Conservation (phyloP, 2,888 invertebrate genomes). For the Orthosia gracilis region DNA sequence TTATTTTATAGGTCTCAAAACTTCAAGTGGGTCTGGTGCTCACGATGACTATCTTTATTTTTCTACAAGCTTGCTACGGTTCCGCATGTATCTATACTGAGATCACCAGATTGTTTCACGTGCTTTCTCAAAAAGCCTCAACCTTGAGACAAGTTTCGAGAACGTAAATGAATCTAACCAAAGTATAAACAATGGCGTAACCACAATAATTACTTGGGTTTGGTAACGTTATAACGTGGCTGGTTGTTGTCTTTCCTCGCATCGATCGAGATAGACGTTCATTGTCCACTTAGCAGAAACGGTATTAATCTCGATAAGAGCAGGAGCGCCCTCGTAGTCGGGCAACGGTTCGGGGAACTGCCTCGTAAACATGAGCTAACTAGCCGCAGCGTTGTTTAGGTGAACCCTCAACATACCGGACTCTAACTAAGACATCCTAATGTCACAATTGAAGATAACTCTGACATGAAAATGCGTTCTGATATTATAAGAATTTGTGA, state of each 20-base stretch:
- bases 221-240: neutral
- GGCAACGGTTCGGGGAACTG: slow-evolving; percentile 45
- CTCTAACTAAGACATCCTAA: neutral
- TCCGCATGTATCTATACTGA: neutral
- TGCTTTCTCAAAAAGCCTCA: slow-evolving; percentile 31
- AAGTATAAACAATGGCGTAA: slow-evolving; percentile 44
- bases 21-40: slow-evolving; percentile 17
- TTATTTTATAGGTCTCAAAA: neutral
- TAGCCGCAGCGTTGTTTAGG: slow-evolving; percentile 18
- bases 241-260: slow-evolving; percentile 18
- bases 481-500: slow-evolving; percentile 15
- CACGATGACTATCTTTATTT: neutral
- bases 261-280: slow-evolving; percentile 41
- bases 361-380: slow-evolving; percentile 52
- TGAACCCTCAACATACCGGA: slow-evolving; percentile 5
- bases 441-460: neutral
- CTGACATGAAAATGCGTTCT: neutral
- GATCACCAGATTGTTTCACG: slow-evolving; percentile 9
- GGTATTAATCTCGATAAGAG: slow-evolving; percentile 60
- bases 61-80: neutral
- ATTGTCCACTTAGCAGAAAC: slow-evolving; percentile 58
- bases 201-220: slow-evolving; percentile 41
- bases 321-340: slow-evolving; percentile 37
- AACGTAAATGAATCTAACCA: slow-evolving; percentile 42
- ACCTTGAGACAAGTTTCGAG: slow-evolving; percentile 49